Evolutionary conservation across 1,140 invertebrate genomes (phyloP), one percentile per base, ranked within the genome.

Genomic region (Cardiocondyla obscurior): DNA sequence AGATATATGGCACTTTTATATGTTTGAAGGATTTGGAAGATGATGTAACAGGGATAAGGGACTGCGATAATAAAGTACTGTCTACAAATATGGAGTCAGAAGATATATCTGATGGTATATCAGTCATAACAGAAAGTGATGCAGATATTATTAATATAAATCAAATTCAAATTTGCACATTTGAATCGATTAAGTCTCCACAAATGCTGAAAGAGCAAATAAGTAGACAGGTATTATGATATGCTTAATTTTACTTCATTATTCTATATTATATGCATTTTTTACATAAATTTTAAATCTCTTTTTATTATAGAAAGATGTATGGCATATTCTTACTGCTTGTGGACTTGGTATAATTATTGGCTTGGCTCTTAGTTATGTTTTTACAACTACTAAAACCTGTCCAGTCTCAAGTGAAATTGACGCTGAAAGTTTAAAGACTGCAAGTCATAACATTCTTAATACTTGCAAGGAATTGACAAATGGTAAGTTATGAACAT

Each of bases 31-130:
- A 64, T 64, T 49, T 3, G 14, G 28, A 16, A 33, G 36, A 22
- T 8, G n/a, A 76, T 25, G 25, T 5, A 5, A 3, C 5, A 36
- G 7, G 25, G 1, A 46, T 14, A 0, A 33, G 33, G 3, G 14
- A 62, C 64, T 12, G 22, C 36, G 25, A 60, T 25, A 39, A 10
- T 42, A 55, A 44, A 74, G 10, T 22, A 30, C 28, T 10, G 1
- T 42, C 0, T 14, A 22, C 6, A 60, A 42, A 22, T 12, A 2
- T 10, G n/a, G 72, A 62, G 16, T 5, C 57, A 76, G 57, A 76
- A 2, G 57, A 76, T 33, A 33, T 60, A 60, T 76, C 72, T 0
- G 62, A 77, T 1, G 60, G 62, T 53, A 53, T 77, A 67, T 77
- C 74, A 28, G 22, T 77, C 0, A 77, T 77, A 65, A 51, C 74